Evolutionary conservation across 2,888 invertebrate species (phyloP).

Genomic region (Amiota communis): DNA sequence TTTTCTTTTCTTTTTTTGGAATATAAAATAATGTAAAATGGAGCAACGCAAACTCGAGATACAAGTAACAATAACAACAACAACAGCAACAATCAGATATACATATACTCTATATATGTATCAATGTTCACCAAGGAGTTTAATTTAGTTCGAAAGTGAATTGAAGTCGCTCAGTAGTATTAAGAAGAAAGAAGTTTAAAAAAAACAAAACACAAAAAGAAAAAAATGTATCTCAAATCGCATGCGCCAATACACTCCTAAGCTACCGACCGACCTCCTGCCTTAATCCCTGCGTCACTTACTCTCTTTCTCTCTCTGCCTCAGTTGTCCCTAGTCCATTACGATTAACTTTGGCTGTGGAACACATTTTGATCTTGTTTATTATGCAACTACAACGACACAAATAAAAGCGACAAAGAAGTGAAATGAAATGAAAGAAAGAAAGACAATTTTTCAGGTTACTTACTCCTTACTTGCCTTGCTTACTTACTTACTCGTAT

Average conservation of each 20-base stretch:
- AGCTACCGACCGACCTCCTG: not conserved
- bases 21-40: slow-evolving; percentile 4
- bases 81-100: not conserved
- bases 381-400: slow-evolving; percentile 53
- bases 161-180: not conserved
- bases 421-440: not conserved
- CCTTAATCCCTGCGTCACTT: not conserved
- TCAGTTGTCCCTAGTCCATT: not conserved
- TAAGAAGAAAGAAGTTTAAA: not conserved
- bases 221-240: slow-evolving; percentile 22
- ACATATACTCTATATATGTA: not conserved
- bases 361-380: slow-evolving; percentile 65
- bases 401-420: slow-evolving; percentile 15
- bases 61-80: not conserved
- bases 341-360: not conserved
- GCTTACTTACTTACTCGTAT: no score
- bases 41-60: slow-evolving; percentile 6
- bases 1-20: not conserved
- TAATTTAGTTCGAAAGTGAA: slow-evolving; percentile 6
- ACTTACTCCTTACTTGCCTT: no score
- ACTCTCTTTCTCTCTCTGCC: no score
- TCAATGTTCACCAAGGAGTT: not conserved
- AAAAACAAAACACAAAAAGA: not conserved
- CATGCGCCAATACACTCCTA: slow-evolving; percentile 3
- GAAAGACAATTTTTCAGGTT: slow-evolving; percentile 30